Evolutionary conservation across 2,113 vertebrate species (phyloP).

Genomic region (Petrocephalus microphthalmus): DNA sequence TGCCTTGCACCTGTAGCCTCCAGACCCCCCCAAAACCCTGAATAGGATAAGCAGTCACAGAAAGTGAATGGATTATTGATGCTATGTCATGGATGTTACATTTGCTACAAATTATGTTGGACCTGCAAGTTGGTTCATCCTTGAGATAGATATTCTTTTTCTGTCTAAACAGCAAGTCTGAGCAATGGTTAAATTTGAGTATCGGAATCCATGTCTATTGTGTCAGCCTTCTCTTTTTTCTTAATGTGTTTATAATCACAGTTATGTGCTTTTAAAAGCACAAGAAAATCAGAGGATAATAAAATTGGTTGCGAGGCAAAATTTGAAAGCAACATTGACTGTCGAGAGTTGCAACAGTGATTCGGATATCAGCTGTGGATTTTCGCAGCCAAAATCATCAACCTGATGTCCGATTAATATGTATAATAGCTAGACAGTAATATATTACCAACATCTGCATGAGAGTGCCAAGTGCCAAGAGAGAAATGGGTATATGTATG

Average conservation of each 20-base stretch:
- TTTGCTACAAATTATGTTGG: not conserved
- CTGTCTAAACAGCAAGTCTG: not conserved
- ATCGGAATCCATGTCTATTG: not conserved
- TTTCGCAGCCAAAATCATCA: not conserved
- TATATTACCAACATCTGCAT: not conserved
- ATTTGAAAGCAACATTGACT: not conserved
- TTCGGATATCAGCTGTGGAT: not conserved
- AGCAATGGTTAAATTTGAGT: not conserved
- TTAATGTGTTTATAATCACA: not conserved
- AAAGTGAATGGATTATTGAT: not conserved
- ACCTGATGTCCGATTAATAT: not conserved
- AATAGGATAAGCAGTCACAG: too few species aligned
- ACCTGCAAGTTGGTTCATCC: slow-evolving; percentile 1
- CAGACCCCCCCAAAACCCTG: too few species aligned
- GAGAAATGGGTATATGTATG: not conserved
- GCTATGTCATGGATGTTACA: not conserved
- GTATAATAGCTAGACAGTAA: not conserved
- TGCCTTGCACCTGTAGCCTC: too few species aligned
- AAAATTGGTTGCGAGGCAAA: not conserved
- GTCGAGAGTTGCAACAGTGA: not conserved
- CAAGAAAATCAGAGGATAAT: not conserved
- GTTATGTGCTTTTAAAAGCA: not conserved
- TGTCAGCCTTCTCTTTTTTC: not conserved
- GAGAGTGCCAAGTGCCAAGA: not conserved
- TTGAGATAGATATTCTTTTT: not conserved